Conservation (phyloP, 2,888 invertebrate genomes). For the Oxyteleia sp. region DNA sequence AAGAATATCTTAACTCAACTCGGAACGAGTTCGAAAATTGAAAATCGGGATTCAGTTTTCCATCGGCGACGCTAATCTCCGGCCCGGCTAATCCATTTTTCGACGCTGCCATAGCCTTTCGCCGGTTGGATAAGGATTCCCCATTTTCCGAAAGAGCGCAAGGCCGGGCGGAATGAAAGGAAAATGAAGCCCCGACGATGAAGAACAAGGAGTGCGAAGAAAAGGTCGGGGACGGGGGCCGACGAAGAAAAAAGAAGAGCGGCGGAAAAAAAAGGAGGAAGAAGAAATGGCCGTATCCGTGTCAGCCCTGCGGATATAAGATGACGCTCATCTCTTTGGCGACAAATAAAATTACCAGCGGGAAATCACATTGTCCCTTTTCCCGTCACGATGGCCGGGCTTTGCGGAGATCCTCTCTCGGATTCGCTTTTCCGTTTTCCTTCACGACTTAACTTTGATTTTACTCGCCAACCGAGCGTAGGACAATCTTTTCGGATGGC, state of each 20-base stretch:
- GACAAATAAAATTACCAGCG: constrained; percentile 75
- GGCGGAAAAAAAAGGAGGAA: no score
- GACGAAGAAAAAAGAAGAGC: constrained; percentile 1
- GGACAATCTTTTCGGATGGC: constrained; percentile 57
- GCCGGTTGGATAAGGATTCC: constrained; percentile 31
- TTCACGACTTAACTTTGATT: constrained; percentile 69
- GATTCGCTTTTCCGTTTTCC: constrained; percentile 60
- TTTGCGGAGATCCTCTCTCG: constrained; percentile 51
- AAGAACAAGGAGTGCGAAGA: constrained; percentile 28
- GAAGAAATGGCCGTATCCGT: constrained; percentile 56
- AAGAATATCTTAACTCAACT: constrained; percentile 32
- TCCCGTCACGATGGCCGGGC: constrained; percentile 45
- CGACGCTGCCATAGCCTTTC: constrained; percentile 1
- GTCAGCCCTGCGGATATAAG: constrained; percentile 68
- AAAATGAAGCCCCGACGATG: background rate
- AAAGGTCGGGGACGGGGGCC: background rate
- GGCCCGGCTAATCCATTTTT: constrained; percentile 56
- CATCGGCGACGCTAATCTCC: constrained; percentile 40
- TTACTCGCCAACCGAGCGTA: constrained; percentile 49
- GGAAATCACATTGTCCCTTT: constrained; percentile 73
- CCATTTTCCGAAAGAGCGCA: constrained; percentile 35
- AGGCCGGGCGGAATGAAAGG: constrained; percentile 28
- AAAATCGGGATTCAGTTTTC: constrained; percentile 38
- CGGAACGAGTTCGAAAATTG: constrained; percentile 33
- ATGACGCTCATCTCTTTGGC: constrained; percentile 71